These are phyloP conservation scores for Chaenogobius annularis DNA, from an alignment of 2,113 vertebrate genomes.

Conservation along the genomic window DNA sequence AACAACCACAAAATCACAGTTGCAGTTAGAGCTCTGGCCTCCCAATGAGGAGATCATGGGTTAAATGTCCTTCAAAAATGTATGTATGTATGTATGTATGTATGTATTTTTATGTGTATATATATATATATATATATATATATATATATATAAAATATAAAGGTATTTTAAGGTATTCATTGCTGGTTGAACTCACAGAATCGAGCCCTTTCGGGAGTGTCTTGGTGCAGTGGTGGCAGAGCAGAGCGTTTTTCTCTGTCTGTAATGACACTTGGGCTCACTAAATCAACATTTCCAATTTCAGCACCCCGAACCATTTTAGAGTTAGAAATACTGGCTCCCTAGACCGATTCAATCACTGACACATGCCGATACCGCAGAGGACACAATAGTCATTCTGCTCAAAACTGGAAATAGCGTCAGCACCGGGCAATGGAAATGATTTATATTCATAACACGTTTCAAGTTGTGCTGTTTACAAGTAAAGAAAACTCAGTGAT, in stretches of 20 bases:
- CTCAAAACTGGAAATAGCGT: not conserved
- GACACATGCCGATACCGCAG: not conserved
- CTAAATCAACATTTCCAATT: slow-evolving; percentile 47
- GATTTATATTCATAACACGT: not conserved
- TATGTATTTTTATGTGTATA: too few relatives aligned
- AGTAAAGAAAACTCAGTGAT: too few relatives aligned
- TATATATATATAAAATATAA: too few relatives aligned
- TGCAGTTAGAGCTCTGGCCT: too few relatives aligned
- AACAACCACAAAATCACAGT: not conserved
- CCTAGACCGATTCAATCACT: slow-evolving; percentile 15
- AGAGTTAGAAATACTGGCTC: not conserved
- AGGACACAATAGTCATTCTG: not conserved
- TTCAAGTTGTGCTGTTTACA: not conserved
- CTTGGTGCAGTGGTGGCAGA: slow-evolving; percentile 11
- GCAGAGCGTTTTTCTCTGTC: slow-evolving; percentile 28
- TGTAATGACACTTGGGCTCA: slow-evolving; percentile 15
- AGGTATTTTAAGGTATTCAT: too few relatives aligned
- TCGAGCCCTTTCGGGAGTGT: not conserved
- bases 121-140: too few relatives aligned
- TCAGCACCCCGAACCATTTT: slow-evolving; percentile 24
- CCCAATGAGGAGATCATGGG: too few relatives aligned
- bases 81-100: too few relatives aligned
- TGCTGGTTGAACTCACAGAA: too few relatives aligned
- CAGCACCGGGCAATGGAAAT: not conserved
- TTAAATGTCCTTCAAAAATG: too few relatives aligned